phyloP scores from a whole-genome alignment of 2,113 vertebrate species.

The Baryphthengus martii region DNA sequence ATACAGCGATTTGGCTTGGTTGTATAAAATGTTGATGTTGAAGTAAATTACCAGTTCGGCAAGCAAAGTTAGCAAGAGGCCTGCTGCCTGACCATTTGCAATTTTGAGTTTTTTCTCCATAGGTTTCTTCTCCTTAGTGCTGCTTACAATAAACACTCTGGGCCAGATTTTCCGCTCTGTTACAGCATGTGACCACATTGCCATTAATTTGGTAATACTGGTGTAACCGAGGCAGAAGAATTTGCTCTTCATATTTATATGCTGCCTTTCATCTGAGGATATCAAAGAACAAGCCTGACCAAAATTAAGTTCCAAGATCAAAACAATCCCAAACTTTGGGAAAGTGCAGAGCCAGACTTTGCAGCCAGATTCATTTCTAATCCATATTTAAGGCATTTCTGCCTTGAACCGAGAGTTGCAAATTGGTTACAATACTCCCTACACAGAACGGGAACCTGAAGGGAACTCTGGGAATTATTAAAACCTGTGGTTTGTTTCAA shows the following conservation, averaged over 20 bases:
- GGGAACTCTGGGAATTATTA: not conserved
- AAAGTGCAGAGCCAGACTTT: not conserved
- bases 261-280: not conserved
- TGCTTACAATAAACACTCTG: not conserved
- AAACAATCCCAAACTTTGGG: not conserved
- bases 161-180: not conserved
- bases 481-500: constrained; percentile 18
- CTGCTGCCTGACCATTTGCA: constrained; percentile 16
- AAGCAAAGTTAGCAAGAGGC: not conserved
- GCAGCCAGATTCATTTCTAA: not conserved
- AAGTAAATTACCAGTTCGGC: constrained; percentile 27
- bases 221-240: constrained; percentile 5
- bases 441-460: not conserved
- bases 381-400: not conserved
- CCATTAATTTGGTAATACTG: not conserved
- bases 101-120: not conserved
- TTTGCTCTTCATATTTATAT: constrained; percentile 2
- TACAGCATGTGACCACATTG: not conserved
- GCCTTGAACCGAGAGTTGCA: not conserved
- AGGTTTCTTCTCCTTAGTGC: not conserved
- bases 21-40: not conserved
- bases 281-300: not conserved
- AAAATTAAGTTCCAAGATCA: constrained; percentile 1
- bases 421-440: not conserved
- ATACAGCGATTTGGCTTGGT: not conserved